Base-by-base conservation (phyloP, 2,113 vertebrate genomes). In the Sinocyclocheilus maitianheensis region DNA sequence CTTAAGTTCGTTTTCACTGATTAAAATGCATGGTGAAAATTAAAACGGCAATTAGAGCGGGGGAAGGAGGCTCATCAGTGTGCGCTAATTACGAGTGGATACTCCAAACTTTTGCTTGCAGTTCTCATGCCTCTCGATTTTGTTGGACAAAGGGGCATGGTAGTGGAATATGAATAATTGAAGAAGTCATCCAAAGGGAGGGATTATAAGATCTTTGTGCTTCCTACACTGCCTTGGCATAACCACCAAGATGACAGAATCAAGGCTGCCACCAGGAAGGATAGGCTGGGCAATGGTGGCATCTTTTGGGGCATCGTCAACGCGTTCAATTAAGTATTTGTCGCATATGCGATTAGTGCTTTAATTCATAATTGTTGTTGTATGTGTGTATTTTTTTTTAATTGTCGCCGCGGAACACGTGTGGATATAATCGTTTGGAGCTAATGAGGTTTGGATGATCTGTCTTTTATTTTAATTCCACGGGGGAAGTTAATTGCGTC, bases 401-500 rank as follows among this genome's bases (percentile, higher is more conserved):
- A 92, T 96, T 85, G 90, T 96, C 95, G 95, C 92, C 93, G 93
- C 95, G 94, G 95, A 97, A 96, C 95, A 85, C 69, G 84, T 76
- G 83, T 88, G 94, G 94, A 94, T 94, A 93, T 91, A 96, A 97
- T 98, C 95, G 92, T 96, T 96, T 94, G 96, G 91, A 91, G 96
- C 95, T 98, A 98, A 98, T 97, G 96, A 98, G 96, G 94, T 96
- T 96, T 96, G 96, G 96, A 97, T 97, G 96, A 97, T 97, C 96
- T 96, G 88, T 94, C 94, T 93, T 95, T 94, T 93, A 90, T 95
- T 95, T 46, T 94, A 93, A 94, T 95, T 95, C 94, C 94, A 92
- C 81, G 84, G 91, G 93, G 94, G 92, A 95, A 94, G 94, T 96
- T 97, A 97, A 99, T 98, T 96, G 95, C 94, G 93, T 93, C 95